Conservation (phyloP, 2,888 invertebrate genomes). For the Venusia cambrica region DNA sequence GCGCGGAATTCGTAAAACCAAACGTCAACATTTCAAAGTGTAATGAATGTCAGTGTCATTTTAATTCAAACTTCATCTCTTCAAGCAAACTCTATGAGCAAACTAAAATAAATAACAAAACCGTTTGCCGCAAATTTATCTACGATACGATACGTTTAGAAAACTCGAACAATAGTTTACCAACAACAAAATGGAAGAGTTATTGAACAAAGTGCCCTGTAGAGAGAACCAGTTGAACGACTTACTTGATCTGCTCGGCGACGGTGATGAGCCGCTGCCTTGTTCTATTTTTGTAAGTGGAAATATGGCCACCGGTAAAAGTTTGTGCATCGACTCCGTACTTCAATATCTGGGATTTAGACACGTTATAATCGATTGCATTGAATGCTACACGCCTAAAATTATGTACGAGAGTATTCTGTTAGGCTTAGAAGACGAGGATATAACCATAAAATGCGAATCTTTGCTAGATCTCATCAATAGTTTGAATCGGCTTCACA, state of each 20-base stretch:
- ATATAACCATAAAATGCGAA: conserved; percentile 81
- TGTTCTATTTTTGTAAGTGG: conserved; percentile 89
- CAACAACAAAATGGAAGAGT: conserved; percentile 78
- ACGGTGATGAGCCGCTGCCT: conserved; percentile 83
- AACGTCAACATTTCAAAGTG: conserved; percentile 30
- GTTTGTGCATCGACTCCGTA: conserved; percentile 83
- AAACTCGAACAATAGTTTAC: conserved; percentile 25
- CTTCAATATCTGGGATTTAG: conserved; percentile 81
- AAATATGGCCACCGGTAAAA: conserved; percentile 92
- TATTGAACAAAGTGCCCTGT: conserved; percentile 69
- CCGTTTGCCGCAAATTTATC: neutral
- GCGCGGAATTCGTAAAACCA: conserved; percentile 27
- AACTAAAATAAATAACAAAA: no score
- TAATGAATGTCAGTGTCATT: no score
- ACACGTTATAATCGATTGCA: conserved; percentile 86
- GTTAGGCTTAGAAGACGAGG: conserved; percentile 74
- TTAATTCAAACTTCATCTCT: no score
- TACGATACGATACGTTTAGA: conserved; percentile 28
- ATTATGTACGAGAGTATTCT: conserved; percentile 89
- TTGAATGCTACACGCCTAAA: conserved; percentile 89
- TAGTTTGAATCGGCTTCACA: conserved; percentile 59
- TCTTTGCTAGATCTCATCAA: conserved; percentile 84
- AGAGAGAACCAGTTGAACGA: conserved; percentile 71
- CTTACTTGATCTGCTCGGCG: conserved; percentile 75
- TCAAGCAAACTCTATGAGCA: no score